Percentiles rank a stretch among this genome's conserved stretches.
Evolutionary conservation across 2,888 invertebrate species (phyloP).

Genomic region (Lasioglossum pauxillum): DNA sequence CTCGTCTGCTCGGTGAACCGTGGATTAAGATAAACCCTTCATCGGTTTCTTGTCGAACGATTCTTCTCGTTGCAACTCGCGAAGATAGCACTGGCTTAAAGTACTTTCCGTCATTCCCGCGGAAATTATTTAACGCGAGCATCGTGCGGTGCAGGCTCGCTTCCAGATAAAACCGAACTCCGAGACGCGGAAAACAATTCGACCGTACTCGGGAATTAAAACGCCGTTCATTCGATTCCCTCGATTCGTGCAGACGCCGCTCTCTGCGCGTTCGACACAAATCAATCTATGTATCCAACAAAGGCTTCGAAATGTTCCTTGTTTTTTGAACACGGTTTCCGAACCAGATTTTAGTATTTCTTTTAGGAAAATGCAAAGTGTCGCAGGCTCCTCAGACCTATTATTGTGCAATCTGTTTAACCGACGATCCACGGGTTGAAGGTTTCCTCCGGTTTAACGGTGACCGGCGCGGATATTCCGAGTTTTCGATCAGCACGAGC

Average conservation of each 20-base stretch:
- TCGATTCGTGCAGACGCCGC: not conserved
- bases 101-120: constrained; percentile 57
- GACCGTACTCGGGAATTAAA: constrained; percentile 12
- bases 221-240: not conserved
- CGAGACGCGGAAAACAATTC: constrained; percentile 16
- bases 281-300: not conserved
- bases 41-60: constrained; percentile 82
- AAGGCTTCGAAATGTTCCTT: not conserved
- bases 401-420: not conserved
- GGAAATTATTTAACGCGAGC: constrained; percentile 68
- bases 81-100: constrained; percentile 70
- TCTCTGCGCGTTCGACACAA: not conserved
- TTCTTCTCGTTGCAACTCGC: constrained; percentile 70
- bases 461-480: constrained; percentile 70
- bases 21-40: constrained; percentile 84
- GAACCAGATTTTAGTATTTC: not conserved
- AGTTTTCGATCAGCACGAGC: constrained; percentile 78
- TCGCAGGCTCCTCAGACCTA: not conserved
- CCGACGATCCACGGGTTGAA: not conserved
- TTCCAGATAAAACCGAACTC: constrained; percentile 21
- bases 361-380: not conserved
- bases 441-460: constrained; percentile 29
- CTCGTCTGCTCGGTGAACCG: constrained; percentile 82
- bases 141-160: constrained; percentile 1
- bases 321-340: not conserved